Percentiles rank a stretch among this genome's conserved stretches.
Evolutionary conservation across 2,113 vertebrate species (phyloP).

Genomic region (Pseudonaja textilis): DNA sequence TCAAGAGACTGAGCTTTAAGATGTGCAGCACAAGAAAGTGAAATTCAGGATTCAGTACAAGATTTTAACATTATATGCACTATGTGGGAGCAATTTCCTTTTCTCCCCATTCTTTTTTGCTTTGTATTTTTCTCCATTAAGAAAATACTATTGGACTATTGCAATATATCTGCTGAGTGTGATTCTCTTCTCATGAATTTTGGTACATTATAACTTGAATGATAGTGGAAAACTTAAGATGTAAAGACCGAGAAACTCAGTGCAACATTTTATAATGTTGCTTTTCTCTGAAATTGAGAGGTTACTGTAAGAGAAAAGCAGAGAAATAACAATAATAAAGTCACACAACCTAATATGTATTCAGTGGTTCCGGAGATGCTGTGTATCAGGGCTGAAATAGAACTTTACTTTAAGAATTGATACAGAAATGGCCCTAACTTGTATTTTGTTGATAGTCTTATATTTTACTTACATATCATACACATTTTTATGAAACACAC

Average conservation of each 20-base stretch:
- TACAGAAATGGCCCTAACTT: neutral
- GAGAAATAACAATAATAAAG: neutral
- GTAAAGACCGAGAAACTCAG: constrained; percentile 12
- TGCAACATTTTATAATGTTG: constrained; percentile 23
- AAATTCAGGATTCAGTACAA: neutral
- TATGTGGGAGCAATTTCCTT: neutral
- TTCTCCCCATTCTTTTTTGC: constrained; percentile 7
- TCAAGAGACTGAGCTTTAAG: neutral
- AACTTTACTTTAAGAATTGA: neutral
- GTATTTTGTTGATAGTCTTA: neutral
- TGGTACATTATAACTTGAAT: constrained; percentile 43
- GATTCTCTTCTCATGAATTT: constrained; percentile 31
- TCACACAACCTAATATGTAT: neutral
- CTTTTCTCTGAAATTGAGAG: neutral
- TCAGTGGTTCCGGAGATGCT: neutral
- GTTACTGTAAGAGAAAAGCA: neutral
- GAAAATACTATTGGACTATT: constrained; percentile 44
- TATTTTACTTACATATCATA: neutral
- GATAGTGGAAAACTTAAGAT: constrained; percentile 39
- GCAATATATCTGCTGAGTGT: constrained; percentile 53
- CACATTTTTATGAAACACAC: neutral
- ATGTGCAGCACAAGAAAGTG: neutral
- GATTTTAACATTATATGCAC: neutral
- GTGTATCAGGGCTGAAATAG: neutral
- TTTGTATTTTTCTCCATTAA: constrained; percentile 40